Evolutionary conservation across 2,888 invertebrate species (phyloP).

Genomic region (Napeogenes sylphis): DNA sequence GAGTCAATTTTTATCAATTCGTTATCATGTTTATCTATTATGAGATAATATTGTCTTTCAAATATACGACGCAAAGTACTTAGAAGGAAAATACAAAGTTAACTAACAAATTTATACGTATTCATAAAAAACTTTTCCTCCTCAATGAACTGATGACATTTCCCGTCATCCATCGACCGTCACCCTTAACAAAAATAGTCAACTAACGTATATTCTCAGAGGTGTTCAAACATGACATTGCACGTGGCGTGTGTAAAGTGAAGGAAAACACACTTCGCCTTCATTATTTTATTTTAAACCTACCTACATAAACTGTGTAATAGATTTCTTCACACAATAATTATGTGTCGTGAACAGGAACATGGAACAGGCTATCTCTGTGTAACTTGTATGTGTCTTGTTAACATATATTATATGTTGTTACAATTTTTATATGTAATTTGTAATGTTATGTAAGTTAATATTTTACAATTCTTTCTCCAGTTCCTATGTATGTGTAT

Average conservation of each 20-base stretch:
- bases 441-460: too few species aligned
- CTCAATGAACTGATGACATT: conserved; percentile 13
- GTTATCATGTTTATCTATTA: too few species aligned
- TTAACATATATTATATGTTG: not conserved
- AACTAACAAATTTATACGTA: not conserved
- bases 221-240: conserved; percentile 68
- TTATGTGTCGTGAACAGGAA: conserved; percentile 29
- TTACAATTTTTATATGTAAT: not conserved
- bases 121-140: conserved; percentile 8
- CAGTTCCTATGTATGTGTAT: not conserved
- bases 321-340: conserved; percentile 33
- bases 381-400: not conserved
- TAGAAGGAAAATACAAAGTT: too few species aligned
- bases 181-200: conserved; percentile 25
- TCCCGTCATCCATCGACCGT: conserved; percentile 4
- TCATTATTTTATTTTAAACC: conserved; percentile 63
- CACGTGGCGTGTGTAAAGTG: conserved; percentile 69
- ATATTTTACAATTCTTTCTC: too few species aligned
- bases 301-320: conserved; percentile 54
- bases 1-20: too few species aligned
- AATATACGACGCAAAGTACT: too few species aligned
- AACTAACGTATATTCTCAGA: conserved; percentile 44
- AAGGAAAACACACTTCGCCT: conserved; percentile 58
- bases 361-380: conserved; percentile 4
- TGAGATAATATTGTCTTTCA: too few species aligned